These are phyloP conservation scores for Apodemus agrarius DNA, from an alignment of 2,797 vertebrate genomes.

Conservation along the genomic window DNA sequence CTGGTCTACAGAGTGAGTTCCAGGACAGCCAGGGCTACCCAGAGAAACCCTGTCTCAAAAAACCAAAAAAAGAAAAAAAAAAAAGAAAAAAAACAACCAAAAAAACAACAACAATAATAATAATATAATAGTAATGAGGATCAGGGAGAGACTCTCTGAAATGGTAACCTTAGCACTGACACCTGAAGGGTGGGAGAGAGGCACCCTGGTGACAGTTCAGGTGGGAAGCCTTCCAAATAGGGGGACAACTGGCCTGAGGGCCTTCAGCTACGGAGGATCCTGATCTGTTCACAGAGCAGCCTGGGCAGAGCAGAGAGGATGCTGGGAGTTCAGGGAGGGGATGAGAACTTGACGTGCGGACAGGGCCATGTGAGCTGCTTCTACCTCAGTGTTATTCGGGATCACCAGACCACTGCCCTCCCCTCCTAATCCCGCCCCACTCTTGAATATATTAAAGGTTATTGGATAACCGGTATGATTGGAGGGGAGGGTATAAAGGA, in stretches of 20 bases:
- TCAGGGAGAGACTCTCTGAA: neutral
- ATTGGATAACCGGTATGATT: neutral
- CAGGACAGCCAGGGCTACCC: no score
- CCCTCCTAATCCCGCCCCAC: neutral
- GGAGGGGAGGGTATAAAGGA: neutral
- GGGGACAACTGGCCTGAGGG: neutral
- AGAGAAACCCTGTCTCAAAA: no score
- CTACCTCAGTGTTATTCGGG: neutral
- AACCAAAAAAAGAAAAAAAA: no score
- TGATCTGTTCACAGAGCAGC: conserved; percentile 41
- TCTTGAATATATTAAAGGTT: neutral
- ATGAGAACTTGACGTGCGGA: neutral
- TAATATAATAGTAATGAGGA: neutral
- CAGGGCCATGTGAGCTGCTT: rapidly evolving
- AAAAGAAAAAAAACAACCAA: no score
- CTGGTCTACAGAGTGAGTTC: no score
- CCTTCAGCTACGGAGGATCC: conserved; percentile 48
- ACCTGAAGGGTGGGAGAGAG: conserved; percentile 14
- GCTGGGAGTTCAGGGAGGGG: neutral
- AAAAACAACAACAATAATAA: no score
- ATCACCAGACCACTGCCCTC: neutral
- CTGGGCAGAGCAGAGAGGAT: neutral
- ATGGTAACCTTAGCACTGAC: neutral
- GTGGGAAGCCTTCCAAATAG: neutral
- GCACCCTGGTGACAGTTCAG: neutral